These are phyloP conservation scores for Philopedon plagiatum DNA, from an alignment of 2,888 invertebrate species.

Conservation along the genomic window DNA sequence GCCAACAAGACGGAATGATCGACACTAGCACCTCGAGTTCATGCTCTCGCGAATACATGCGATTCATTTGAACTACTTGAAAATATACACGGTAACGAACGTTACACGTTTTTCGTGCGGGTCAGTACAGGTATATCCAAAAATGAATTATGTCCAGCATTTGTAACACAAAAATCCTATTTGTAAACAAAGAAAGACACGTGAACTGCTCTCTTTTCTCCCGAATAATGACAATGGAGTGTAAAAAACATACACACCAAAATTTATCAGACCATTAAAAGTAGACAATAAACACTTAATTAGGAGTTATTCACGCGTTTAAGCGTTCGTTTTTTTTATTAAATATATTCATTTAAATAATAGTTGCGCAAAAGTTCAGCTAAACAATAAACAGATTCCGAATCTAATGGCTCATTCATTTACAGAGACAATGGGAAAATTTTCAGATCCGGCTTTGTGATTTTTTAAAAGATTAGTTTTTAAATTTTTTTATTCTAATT, in stretches of 20 bases:
- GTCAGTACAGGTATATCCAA: too few relatives aligned
- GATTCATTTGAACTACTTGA: too few relatives aligned
- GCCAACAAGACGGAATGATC: too few relatives aligned
- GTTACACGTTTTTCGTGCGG: too few relatives aligned
- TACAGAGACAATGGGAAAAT: constrained; percentile 12
- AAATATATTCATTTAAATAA: constrained; percentile 16
- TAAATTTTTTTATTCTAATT: not conserved
- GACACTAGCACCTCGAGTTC: too few relatives aligned
- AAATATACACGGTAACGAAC: too few relatives aligned
- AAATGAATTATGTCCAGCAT: too few relatives aligned
- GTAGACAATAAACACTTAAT: constrained; percentile 27
- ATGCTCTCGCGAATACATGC: too few relatives aligned
- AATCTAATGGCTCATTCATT: constrained; percentile 31
- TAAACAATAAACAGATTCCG: constrained; percentile 19
- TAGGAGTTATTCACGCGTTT: constrained; percentile 28
- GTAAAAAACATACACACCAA: constrained; percentile 21
- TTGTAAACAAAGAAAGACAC: not conserved
- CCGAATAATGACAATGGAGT: not conserved
- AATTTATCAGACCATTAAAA: constrained; percentile 32
- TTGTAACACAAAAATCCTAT: not conserved
- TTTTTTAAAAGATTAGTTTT: too few relatives aligned
- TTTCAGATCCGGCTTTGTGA: not conserved
- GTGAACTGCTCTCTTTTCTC: constrained; percentile 3
- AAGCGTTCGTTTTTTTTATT: constrained; percentile 24
- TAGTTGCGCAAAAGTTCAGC: constrained; percentile 14